Percentiles rank a stretch among this genome's conserved stretches.
phyloP scores from a whole-genome alignment of 1,140 invertebrate genomes.

The Anthonomus grandis region DNA sequence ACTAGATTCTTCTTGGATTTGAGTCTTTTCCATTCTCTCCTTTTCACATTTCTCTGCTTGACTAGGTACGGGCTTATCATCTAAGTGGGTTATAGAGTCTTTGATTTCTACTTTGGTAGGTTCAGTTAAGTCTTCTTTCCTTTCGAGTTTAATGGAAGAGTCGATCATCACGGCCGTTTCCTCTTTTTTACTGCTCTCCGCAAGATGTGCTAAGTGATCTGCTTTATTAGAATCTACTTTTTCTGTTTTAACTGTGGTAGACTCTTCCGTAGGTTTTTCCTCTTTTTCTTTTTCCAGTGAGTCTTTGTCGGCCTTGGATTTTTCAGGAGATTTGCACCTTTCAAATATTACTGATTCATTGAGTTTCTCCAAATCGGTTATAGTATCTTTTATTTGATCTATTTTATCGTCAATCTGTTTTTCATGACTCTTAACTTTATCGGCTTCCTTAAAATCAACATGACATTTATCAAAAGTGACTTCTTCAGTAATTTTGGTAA shows the following conservation, averaged over 20 bases:
- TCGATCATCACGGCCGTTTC: neutral
- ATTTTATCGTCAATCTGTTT: slow-evolving; percentile 27
- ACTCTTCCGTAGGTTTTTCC: neutral
- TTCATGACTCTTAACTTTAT: slow-evolving; percentile 22
- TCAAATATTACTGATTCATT: slow-evolving; percentile 26
- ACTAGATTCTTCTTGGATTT: neutral
- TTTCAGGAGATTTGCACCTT: slow-evolving; percentile 11
- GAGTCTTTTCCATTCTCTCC: slow-evolving; percentile 24
- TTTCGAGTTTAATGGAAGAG: too few relatives aligned
- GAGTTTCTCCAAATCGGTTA: slow-evolving; percentile 21
- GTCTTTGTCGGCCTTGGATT: neutral
- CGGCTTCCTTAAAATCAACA: slow-evolving; percentile 5
- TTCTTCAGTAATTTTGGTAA: slow-evolving; percentile 27
- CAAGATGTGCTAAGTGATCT: neutral
- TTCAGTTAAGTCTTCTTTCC: too few relatives aligned
- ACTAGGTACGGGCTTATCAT: slow-evolving; percentile 15
- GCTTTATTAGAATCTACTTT: neutral
- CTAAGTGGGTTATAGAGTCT: neutral
- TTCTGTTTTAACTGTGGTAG: neutral
- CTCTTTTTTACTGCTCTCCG: neutral
- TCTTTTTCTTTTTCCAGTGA: neutral
- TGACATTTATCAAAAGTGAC: slow-evolving; percentile 29
- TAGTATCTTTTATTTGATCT: neutral
- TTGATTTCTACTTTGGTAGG: neutral
- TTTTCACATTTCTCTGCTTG: slow-evolving; percentile 28